These are phyloP conservation scores for Sceloporus undulatus DNA, from an alignment of 2,113 vertebrate genomes.

Conservation along the genomic window DNA sequence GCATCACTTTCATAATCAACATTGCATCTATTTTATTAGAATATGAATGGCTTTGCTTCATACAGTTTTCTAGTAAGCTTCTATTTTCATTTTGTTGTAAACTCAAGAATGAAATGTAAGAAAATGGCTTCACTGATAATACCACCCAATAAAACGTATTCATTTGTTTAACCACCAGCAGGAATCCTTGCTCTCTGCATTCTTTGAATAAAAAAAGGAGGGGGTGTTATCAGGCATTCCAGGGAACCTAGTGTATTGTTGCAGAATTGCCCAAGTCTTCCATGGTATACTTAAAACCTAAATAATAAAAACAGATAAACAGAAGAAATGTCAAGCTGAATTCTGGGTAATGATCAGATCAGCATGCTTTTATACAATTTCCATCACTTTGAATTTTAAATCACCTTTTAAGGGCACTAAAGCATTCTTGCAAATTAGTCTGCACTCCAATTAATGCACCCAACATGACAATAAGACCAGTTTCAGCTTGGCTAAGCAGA, in stretches of 20 bases:
- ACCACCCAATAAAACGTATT: background rate
- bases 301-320: slow-evolving; percentile 79
- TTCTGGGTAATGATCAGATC: slow-evolving; percentile 92
- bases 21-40: slow-evolving; percentile 56
- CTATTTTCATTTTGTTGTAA: slow-evolving; percentile 20
- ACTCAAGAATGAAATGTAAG: slow-evolving; percentile 24
- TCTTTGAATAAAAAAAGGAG: slow-evolving; percentile 37
- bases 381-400: slow-evolving; percentile 98
- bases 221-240: slow-evolving; percentile 54
- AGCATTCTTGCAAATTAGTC: slow-evolving; percentile 96
- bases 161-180: slow-evolving; percentile 36
- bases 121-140: slow-evolving; percentile 51
- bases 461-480: slow-evolving; percentile 90
- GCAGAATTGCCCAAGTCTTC: slow-evolving; percentile 76
- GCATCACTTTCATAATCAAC: slow-evolving; percentile 50
- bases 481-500: slow-evolving; percentile 94
- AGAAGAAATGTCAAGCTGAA: slow-evolving; percentile 79
- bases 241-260: slow-evolving; percentile 70
- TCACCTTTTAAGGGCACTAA: slow-evolving; percentile 95
- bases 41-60: slow-evolving; percentile 10
- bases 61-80: slow-evolving; percentile 40
- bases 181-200: slow-evolving; percentile 16
- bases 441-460: slow-evolving; percentile 95
- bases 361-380: slow-evolving; percentile 92
- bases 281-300: slow-evolving; percentile 76